Evolutionary conservation across 2,797 vertebrate genomes (phyloP).

Genomic region (Cossypha polioptera): DNA sequence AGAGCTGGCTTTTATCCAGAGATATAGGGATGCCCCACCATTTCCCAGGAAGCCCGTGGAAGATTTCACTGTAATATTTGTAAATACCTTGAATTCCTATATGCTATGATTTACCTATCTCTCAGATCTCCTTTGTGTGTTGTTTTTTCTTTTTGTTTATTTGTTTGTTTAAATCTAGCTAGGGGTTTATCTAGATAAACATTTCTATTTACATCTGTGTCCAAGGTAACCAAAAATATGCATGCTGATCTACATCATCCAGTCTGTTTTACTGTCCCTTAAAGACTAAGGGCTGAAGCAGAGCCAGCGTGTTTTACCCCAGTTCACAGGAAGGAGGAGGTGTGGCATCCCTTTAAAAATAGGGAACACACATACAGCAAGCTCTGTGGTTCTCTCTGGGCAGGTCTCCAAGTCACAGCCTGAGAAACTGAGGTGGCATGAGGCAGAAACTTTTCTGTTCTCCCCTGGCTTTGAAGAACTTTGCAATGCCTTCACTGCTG

Average conservation of each 20-base stretch:
- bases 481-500: not conserved
- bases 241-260: not conserved
- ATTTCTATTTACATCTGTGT: not conserved
- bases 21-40: accelerated
- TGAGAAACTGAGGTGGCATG: not conserved
- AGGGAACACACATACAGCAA: accelerated
- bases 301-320: not conserved
- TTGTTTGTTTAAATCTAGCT: not conserved
- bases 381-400: accelerated
- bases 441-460: not conserved
- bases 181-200: not conserved
- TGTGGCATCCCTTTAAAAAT: not conserved
- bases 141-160: not conserved
- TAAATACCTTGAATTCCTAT: not conserved
- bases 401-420: not conserved
- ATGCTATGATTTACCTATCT: not conserved
- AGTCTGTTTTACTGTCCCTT: not conserved
- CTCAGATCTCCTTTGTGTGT: not conserved
- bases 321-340: accelerated
- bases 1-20: not conserved
- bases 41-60: not conserved
- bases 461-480: not conserved
- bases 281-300: not conserved
- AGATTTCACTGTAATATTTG: not conserved
- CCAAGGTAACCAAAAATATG: not conserved